Evolutionary conservation across 2,113 vertebrate genomes (phyloP).

Genomic region (Xyrauchen texanus): DNA sequence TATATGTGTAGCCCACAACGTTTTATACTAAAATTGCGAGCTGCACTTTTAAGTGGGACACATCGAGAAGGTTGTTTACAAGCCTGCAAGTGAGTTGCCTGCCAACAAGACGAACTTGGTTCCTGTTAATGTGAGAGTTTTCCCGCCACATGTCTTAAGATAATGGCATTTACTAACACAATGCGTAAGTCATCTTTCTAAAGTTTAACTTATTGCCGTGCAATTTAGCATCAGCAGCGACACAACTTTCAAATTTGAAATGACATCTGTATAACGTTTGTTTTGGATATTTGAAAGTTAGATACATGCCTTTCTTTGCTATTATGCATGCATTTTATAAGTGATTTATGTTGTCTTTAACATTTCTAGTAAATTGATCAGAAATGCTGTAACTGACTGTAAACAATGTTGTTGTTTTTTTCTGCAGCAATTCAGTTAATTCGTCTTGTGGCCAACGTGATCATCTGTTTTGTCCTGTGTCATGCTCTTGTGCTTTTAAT

Average conservation of each 20-base stretch:
- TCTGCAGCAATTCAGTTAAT: neutral
- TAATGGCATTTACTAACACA: neutral
- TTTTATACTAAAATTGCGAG: neutral
- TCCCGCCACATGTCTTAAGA: neutral
- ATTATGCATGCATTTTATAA: neutral
- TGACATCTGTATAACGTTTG: no score
- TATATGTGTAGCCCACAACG: neutral
- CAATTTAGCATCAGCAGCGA: neutral
- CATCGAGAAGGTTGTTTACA: constrained; percentile 6
- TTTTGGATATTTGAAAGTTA: no score
- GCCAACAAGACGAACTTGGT: neutral
- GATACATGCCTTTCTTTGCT: neutral
- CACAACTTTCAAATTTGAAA: no score
- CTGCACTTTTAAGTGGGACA: neutral
- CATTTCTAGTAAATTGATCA: neutral
- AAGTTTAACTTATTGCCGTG: neutral
- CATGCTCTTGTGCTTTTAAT: constrained; percentile 32
- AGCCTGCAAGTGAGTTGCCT: neutral
- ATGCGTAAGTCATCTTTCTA: neutral
- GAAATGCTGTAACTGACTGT: neutral
- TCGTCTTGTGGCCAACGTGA: neutral
- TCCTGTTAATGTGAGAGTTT: neutral
- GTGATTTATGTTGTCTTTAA: neutral
- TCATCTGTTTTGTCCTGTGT: constrained; percentile 15
- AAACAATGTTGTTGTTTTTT: neutral